Evolutionary conservation across 2,888 invertebrate genomes (phyloP).

Genomic region (Troides oblongomaculatus): DNA sequence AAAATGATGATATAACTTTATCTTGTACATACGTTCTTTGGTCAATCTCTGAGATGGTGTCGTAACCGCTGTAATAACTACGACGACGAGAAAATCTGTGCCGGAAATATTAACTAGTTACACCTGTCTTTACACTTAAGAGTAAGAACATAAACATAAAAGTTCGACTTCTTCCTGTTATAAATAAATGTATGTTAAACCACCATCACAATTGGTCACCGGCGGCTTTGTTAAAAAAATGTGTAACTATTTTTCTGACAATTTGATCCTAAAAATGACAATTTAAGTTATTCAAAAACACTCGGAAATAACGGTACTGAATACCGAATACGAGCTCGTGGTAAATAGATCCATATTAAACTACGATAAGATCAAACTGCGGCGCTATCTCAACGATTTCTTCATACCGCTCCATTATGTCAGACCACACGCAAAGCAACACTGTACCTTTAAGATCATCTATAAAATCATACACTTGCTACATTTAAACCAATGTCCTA

Average conservation of each 20-base stretch:
- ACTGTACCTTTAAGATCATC: constrained; percentile 37
- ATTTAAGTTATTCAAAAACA: background rate
- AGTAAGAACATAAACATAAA: background rate
- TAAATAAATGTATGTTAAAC: background rate
- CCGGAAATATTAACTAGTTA: background rate
- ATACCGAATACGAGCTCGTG: constrained; percentile 41
- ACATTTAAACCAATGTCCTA: background rate
- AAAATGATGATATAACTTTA: background rate
- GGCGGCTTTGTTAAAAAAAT: background rate
- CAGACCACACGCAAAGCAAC: constrained; percentile 62
- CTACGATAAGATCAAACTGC: constrained; percentile 57
- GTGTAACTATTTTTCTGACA: background rate
- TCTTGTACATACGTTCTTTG: background rate
- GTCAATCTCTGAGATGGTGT: background rate
- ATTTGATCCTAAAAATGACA: background rate
- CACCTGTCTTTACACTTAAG: background rate
- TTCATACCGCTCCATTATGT: constrained; percentile 45
- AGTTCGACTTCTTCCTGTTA: background rate
- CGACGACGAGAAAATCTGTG: background rate
- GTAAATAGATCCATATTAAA: constrained; percentile 59
- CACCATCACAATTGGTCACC: background rate
- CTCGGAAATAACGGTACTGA: constrained; percentile 37
- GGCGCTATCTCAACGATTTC: constrained; percentile 60
- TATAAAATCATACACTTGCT: constrained; percentile 22
- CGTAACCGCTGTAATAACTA: too few relatives aligned